These are phyloP conservation scores for Ornithorhynchus anatinus DNA, from an alignment of 2,113 vertebrate species.

Conservation along the genomic window DNA sequence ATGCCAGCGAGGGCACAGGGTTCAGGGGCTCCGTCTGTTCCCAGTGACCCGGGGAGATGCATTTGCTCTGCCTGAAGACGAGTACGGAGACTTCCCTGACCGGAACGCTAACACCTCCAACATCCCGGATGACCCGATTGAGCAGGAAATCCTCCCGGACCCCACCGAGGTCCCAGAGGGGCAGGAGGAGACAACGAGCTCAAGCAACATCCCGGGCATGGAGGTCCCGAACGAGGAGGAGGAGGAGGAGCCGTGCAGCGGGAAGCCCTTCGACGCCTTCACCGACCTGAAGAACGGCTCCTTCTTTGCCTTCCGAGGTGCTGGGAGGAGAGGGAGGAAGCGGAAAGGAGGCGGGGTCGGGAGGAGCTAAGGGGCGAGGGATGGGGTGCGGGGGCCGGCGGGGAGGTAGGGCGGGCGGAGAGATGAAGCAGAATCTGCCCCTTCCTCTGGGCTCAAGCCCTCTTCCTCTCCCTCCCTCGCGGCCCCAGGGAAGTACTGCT, in stretches of 20 bases:
- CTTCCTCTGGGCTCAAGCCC: not conserved
- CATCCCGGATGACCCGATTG: too few relatives aligned
- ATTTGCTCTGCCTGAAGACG: slow-evolving; percentile 84
- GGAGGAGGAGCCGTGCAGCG: slow-evolving; percentile 76
- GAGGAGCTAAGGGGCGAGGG: rapidly evolving
- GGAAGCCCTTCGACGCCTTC: slow-evolving; percentile 86
- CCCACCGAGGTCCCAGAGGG: slow-evolving; percentile 1
- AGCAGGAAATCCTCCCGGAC: rapidly evolving
- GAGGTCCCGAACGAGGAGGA: rapidly evolving
- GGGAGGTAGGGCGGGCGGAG: not conserved
- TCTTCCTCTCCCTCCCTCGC: not conserved
- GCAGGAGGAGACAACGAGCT: not conserved
- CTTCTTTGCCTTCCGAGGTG: slow-evolving; percentile 92
- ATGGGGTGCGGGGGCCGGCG: not conserved
- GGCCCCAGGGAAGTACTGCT: slow-evolving; percentile 83
- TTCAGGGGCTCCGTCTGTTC: not conserved
- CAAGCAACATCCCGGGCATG: rapidly evolving
- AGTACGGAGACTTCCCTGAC: slow-evolving; percentile 62
- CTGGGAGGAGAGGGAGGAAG: not conserved
- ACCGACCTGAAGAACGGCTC: slow-evolving; percentile 92
- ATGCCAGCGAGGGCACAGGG: not conserved
- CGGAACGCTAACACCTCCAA: too few relatives aligned
- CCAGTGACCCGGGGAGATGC: slow-evolving; percentile 88
- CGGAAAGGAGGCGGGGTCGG: rapidly evolving
- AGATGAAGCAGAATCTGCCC: not conserved